phyloP scores from a whole-genome alignment of 2,888 invertebrate species.

The Odontocolon sp. region DNA sequence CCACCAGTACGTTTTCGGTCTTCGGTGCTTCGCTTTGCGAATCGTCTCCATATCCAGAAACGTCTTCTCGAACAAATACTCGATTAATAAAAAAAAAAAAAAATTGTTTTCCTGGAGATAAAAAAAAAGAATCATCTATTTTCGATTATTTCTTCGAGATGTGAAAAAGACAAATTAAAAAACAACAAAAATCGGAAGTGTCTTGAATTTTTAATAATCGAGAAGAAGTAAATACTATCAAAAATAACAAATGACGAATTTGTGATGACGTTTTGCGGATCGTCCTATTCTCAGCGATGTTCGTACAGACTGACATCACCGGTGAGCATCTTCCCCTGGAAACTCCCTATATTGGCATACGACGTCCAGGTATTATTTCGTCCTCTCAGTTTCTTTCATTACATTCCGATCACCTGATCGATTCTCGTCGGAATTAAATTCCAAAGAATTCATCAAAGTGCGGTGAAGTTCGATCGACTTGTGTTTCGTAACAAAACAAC shows the following conservation, averaged over 20 bases:
- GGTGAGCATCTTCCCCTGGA: constrained; percentile 62
- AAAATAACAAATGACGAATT: background rate
- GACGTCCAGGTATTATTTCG: constrained; percentile 53
- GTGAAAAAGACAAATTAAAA: too few species aligned
- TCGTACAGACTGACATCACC: constrained; percentile 67
- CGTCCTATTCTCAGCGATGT: constrained; percentile 56
- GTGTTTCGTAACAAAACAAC: constrained; percentile 22
- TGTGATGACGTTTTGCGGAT: constrained; percentile 48
- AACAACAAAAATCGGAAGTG: too few species aligned
- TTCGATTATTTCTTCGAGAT: too few species aligned
- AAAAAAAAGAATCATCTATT: too few species aligned
- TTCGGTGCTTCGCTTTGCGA: constrained; percentile 14
- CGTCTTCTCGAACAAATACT: background rate
- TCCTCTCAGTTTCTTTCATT: background rate
- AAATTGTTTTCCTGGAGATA: too few species aligned
- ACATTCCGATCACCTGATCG: too few species aligned
- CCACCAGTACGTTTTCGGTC: constrained; percentile 55
- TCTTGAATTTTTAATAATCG: background rate
- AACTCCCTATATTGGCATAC: constrained; percentile 43
- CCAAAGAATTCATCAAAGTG: too few species aligned
- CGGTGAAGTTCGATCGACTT: constrained; percentile 3
- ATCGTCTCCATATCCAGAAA: background rate
- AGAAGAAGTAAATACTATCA: too few species aligned
- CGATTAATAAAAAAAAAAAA: background rate
- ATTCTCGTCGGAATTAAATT: too few species aligned